Percentiles rank a stretch among this genome's conserved stretches.
These are phyloP conservation scores for Lophotriccus pileatus DNA, from an alignment of 2,797 vertebrate species.

Conservation along the genomic window DNA sequence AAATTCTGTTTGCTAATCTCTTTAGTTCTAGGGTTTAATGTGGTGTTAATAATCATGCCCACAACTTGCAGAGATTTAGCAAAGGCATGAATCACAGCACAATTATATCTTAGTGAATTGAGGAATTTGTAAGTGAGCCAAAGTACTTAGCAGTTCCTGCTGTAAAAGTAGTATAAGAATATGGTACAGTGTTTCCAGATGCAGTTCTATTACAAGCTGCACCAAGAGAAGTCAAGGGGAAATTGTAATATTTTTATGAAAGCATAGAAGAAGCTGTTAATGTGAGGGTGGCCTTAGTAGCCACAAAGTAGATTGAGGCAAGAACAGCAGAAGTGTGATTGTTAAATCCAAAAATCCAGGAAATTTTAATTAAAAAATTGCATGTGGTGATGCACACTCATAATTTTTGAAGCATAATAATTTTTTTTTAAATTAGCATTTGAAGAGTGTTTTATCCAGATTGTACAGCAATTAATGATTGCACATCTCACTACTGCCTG, in stretches of 20 bases:
- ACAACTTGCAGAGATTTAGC: conserved; percentile 52
- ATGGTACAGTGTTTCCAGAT: conserved; percentile 59
- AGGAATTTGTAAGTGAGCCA: conserved; percentile 50
- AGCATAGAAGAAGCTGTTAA: not conserved
- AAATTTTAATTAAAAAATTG: not conserved
- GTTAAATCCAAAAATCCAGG: not conserved
- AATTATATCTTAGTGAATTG: conserved; percentile 59
- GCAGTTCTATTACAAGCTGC: conserved; percentile 47
- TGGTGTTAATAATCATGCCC: conserved; percentile 45
- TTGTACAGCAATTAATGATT: not conserved
- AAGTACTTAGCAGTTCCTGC: conserved; percentile 61
- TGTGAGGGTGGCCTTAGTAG: not conserved
- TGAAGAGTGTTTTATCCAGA: not conserved
- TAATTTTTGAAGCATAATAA: not conserved
- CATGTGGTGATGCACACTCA: not conserved
- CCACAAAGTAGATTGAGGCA: not conserved
- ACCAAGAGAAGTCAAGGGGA: conserved; percentile 17
- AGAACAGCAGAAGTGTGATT: not conserved
- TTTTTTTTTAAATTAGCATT: not conserved
- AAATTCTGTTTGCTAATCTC: conserved; percentile 29
- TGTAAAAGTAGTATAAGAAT: conserved; percentile 50
- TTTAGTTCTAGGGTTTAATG: conserved; percentile 50
- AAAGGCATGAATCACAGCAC: conserved; percentile 42
- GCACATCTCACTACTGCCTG: not conserved
- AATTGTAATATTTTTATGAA: not conserved